Base-by-base conservation (phyloP, 2,797 vertebrate genomes). In the Prionace glauca region DNA sequence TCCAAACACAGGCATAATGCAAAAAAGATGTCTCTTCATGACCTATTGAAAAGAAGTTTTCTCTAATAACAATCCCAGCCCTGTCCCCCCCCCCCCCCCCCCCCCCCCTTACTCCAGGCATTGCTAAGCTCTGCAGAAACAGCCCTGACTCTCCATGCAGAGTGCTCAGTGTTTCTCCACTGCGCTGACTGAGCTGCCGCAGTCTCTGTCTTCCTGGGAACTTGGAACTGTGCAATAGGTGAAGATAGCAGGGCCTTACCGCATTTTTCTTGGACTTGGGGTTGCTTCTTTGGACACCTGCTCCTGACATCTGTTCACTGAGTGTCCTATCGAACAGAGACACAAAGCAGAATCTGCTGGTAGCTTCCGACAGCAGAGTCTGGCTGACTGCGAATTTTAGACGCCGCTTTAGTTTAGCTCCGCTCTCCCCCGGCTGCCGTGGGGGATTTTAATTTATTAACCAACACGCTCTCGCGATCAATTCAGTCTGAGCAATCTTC, bases 201-300 rank as follows among this genome's bases (percentile, higher is more conserved):
- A 96, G 97, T 96, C 95, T 88, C 96, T 96, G 97, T 96, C 96
- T 84, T 14, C 81, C 36, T 96, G 96, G 96, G 96, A 98, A 98
- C 97, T 98, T 98, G 96, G 95, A 95, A 95, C 84, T 88, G 96
- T 98, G 97, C 97, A 96, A 95, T 95, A 88, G 3, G 77, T 32
- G 24, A 1, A 86, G 96, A 96, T 96, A 96, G 96, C 96, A 96
- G 77, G 95, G 74, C 96, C 97, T 99, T 99, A 99, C 98, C 98
- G 98, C 98, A 97, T 97, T 98, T 97, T 98, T 98, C 96, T 97
- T 97, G 96, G 97, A 98, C 97, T 98, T 97, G 97, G 97, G 97
- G 96, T 97, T 96, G 96, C 97, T 96, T 97, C 98, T 97, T 95
- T 96, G 98, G 96, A 97, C 97, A 97, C 97, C 97, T 96, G 97